Base-by-base conservation (phyloP, 2,113 vertebrate genomes). In the Morone saxatilis region DNA sequence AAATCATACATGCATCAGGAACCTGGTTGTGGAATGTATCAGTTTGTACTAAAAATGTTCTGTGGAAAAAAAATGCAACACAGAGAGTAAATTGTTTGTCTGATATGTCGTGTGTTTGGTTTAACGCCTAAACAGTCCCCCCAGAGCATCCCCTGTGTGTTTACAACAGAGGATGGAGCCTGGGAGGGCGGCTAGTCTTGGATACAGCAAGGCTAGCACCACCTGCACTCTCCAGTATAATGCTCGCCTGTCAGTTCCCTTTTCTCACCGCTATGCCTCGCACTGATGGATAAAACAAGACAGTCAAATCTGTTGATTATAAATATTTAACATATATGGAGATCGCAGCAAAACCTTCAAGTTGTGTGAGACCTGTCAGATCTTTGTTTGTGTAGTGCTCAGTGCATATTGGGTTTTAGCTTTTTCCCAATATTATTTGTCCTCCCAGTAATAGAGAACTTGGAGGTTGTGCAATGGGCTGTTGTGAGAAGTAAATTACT, bases 1-100 rank as follows among this genome's bases (percentile, higher is more conserved):
- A 61, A 83, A 75, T 88, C 51, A 61, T 47, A 61, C 43, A 74
- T 79, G 17, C 67, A 88, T 89, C 72, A 80, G 73, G 70, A 87
- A 80, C 83, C 80, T 69, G 45, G 47, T 87, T 78, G 75, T 83
- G 86, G 91, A 92, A 94, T 93, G 84, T 71, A 81, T 83, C 81
- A 78, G 85, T 82, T 91, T 92, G 87, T 77, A 89, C 78, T 60
- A 61, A 86, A 93, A 90, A 79, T 72, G 86, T 93, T 93, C 92
- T 87, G 78, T 86, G 81, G 91, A 89, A 93, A 91, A 93, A 94
- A 93, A 94, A 93, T 89, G 87, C 89, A 85, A 81, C 76, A 74
- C 71, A 0, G 72, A 90, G 86, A 88, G 89, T 95, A 95, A 96
- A 96, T 92, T 93, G 94, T 96, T 95, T 96, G 94, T 95, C 92